A percentile compares a stretch with the other conserved stretches of the same genome.
Evolutionary conservation across 2,113 vertebrate species (phyloP).

Genomic region (Gila orcuttii): DNA sequence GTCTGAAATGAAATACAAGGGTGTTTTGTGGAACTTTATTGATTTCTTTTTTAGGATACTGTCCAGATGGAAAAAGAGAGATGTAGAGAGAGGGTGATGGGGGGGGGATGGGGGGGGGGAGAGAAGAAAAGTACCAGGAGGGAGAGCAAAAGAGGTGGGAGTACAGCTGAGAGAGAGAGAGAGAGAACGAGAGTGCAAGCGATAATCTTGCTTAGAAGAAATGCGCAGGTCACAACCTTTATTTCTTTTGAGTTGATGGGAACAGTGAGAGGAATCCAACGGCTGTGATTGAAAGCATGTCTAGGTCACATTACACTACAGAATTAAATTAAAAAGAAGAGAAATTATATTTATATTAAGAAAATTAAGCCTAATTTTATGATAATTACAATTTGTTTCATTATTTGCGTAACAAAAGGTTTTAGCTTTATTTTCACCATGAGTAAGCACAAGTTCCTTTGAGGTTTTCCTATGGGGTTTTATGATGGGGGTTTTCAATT

Average conservation of each 20-base stretch:
- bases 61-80: conserved; percentile 68
- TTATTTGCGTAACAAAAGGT: too few species aligned
- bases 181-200: conserved; percentile 15
- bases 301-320: background rate
- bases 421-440: too few species aligned
- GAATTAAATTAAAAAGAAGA: background rate
- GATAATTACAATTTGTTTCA: background rate
- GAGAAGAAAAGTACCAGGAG: conserved; percentile 22
- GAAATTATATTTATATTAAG: background rate
- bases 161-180: conserved; percentile 46
- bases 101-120: conserved; percentile 18
- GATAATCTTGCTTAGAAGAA: conserved; percentile 47
- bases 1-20: conserved; percentile 42
- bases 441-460: too few species aligned
- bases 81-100: conserved; percentile 19
- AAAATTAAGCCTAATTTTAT: conserved; percentile 18
- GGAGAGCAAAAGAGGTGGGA: conserved; percentile 25
- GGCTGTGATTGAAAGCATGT: conserved; percentile 14
- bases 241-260: conserved; percentile 37
- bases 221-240: conserved; percentile 31
- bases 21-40: conserved; percentile 40
- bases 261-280: conserved; percentile 27
- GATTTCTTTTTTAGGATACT: conserved; percentile 60
- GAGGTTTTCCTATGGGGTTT: too few species aligned
- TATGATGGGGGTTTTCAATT: too few species aligned